Evolutionary conservation across 2,113 vertebrate species (phyloP), one percentile per base, ranked within the genome.

Genomic region (Catharus bicknelli): DNA sequence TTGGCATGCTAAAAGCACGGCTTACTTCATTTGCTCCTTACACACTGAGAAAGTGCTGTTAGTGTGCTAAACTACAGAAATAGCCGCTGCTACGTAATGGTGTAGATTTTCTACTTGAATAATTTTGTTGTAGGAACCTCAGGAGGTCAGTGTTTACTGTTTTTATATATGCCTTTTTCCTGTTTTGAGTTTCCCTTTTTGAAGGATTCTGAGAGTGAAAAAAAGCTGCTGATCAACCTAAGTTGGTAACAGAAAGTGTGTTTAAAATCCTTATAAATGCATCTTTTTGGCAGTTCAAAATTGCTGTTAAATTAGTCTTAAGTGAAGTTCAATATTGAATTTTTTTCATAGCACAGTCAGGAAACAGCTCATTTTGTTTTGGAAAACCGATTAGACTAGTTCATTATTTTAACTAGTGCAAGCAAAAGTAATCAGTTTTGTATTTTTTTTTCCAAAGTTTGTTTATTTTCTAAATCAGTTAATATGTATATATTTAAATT

Each of bases 31-130:
- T 97, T 97, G 98, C 97, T 98, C 97, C 97, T 97, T 97, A 97
- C 97, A 97, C 97, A 98, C 97, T 98, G 95, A 97, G 95, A 96
- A 98, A 97, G 95, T 97, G 97, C 97, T 98, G 96, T 98, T 98
- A 97, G 98, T 98, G 97, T 98, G 98, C 98, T 97, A 97, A 98
- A 95, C 98, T 98, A 98, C 98, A 98, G 97, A 98, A 97, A 98
- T 97, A 98, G 98, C 98, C 97, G 98, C 99, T 99, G 98, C 98
- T 99, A 98, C 90, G 98, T 98, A 98, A 98, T 97, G 97, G 98
- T 97, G 98, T 99, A 98, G 98, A 97, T 98, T 98, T 99, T 98
- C 98, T 99, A 99, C 99, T 99, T 99, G 98, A 99, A 99, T 98
- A 98, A 97, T 98, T 98, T 98, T 98, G 98, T 98, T 98, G 98